A percentile compares a stretch with the other conserved stretches of the same genome.
Conservation (phyloP, 2,113 vertebrate species). For the Neodon shergylaensis region DNA sequence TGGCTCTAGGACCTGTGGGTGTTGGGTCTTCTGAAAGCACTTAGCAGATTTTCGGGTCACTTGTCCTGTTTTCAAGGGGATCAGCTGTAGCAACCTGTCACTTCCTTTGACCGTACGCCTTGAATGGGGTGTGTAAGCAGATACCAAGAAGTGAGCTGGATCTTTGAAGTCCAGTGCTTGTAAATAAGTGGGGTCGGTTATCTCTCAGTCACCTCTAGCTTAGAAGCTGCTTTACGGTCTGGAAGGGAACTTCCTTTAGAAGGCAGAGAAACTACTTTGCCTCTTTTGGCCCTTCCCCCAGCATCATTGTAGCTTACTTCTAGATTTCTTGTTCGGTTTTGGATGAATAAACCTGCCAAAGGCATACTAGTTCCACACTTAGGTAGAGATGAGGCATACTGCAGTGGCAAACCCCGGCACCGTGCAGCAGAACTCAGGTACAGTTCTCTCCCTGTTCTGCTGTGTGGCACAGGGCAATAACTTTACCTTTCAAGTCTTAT, state of each 20-base stretch:
- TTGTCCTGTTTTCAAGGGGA: slow-evolving; percentile 33
- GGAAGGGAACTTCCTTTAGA: slow-evolving; percentile 12
- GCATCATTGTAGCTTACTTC: neutral
- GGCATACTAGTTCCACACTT: neutral
- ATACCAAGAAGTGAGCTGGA: neutral
- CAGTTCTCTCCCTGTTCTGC: neutral
- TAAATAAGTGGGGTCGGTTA: neutral
- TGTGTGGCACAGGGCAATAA: neutral
- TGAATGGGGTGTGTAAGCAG: neutral
- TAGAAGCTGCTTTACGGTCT: neutral
- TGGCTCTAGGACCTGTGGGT: neutral
- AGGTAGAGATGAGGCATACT: neutral
- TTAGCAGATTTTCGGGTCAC: slow-evolving; percentile 25
- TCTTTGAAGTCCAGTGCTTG: neutral
- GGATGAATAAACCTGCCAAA: neutral
- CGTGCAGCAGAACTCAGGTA: neutral
- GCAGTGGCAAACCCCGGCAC: neutral
- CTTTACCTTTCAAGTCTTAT: slow-evolving; percentile 11
- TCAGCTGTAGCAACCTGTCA: neutral
- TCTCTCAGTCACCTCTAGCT: neutral
- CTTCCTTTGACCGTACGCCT: neutral
- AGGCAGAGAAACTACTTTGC: neutral
- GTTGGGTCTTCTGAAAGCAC: neutral
- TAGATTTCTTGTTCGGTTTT: neutral
- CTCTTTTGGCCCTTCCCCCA: neutral